Evolutionary conservation across 1,140 invertebrate species (phyloP), one percentile per base, ranked within the genome.

Genomic region (Temnothorax nylanderi): DNA sequence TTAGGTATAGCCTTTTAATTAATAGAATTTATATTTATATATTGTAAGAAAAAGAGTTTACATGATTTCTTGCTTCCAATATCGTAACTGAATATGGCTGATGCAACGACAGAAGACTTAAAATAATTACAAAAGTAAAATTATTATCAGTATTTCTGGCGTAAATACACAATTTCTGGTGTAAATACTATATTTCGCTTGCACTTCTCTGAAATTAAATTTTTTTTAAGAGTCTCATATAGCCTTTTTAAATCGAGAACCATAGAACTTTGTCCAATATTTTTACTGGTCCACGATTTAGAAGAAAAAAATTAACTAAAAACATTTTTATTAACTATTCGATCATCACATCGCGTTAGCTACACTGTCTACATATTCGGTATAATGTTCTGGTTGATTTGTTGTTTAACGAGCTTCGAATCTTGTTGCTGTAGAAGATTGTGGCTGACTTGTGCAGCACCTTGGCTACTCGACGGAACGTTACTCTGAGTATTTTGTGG

Each of bases 401-500:
- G 32, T 26, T 87, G 58, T 32, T 87, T 64, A 34, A 44, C 37
- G 26, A 65, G 18, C 1, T 88, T 85, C 13, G 11, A 11, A 21
- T 91, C 47, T 16, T 56, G 64, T 86, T 74, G 81, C 32, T 64
- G 16, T 58, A 54, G 49, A 51, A 65, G 49, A 67, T 75, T 87
- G 41, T 86, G 76, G 11, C 8, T 86, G 41, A 21, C 37, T 47
- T 87, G 60, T 49, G 69, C 74, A 84, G 71, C 74, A 62, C 67
- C 74, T 80, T 90, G 89, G 85, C 77, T 60, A 13, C 32, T 80
- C 16, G 51, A 60, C 11, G 51, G 18, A 21, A 26, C 58, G 1
- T 85, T 91, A 32, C 8, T 21, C 78, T 88, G 86, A 84, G 81
- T 75, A 85, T 89, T 91, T 8, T 89, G 85, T 58, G 72, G 82